These are phyloP conservation scores for Anthopleura sola DNA, from an alignment of 64 coral and sea anemone genomes.

Conservation along the genomic window DNA sequence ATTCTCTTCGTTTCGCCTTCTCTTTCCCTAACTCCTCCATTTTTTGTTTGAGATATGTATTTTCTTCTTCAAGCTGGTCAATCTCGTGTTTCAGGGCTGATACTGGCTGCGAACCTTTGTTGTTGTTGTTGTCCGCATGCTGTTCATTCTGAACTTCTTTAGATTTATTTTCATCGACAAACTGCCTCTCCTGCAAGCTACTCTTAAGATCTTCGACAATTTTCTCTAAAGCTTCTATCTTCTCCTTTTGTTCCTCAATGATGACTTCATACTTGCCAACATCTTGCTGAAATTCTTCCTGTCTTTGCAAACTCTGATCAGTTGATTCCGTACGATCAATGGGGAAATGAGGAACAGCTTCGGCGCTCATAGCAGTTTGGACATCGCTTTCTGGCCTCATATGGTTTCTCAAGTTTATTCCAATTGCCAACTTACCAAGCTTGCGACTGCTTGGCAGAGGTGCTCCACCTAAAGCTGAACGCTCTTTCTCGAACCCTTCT, in stretches of 20 bases:
- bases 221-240: constrained; percentile 14
- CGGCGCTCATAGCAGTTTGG: neutral
- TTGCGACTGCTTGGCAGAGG: neutral
- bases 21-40: constrained; percentile 42
- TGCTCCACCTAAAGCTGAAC: neutral
- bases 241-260: constrained; percentile 12
- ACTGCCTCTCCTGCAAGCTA: neutral
- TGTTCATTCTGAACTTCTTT: neutral
- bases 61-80: constrained; percentile 47
- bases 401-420: neutral
- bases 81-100: constrained; percentile 28
- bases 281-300: constrained; percentile 1
- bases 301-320: neutral
- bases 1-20: constrained; percentile 36
- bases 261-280: neutral
- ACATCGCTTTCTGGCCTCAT: neutral
- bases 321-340: neutral
- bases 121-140: neutral
- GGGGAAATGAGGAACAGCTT: too few species aligned
- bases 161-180: neutral
- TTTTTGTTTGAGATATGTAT: constrained; percentile 43
- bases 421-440: neutral
- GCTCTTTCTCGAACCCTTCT: constrained; percentile 45
- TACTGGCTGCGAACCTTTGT: neutral
- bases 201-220: neutral